phyloP scores from a whole-genome alignment of 2,113 vertebrate genomes.

The Boleophthalmus pectinirostris region DNA sequence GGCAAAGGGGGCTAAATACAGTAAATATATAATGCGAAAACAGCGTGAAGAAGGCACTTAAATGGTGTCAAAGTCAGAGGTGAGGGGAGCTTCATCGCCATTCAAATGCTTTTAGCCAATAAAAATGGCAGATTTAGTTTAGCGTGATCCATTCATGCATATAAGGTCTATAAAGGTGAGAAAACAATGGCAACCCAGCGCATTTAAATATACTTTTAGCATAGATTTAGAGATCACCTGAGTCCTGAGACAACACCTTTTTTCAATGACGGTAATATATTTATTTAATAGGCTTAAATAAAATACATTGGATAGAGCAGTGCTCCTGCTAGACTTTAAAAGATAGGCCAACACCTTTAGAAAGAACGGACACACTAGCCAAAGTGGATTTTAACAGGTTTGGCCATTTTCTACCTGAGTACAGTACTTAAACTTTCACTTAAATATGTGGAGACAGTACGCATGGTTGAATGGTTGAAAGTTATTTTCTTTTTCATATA shows the following conservation, averaged over 20 bases:
- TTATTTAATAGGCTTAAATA: slow-evolving; percentile 60
- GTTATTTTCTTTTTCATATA: neutral
- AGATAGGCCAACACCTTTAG: slow-evolving; percentile 40
- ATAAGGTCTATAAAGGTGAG: slow-evolving; percentile 62
- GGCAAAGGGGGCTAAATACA: slow-evolving; percentile 63
- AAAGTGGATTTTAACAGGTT: slow-evolving; percentile 40
- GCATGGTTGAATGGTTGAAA: neutral
- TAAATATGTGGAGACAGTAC: slow-evolving; percentile 20
- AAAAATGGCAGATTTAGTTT: slow-evolving; percentile 16
- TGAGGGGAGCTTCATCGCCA: slow-evolving; percentile 62
- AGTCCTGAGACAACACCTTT: slow-evolving; percentile 67
- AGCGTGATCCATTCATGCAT: slow-evolving; percentile 30
- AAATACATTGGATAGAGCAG: slow-evolving; percentile 23
- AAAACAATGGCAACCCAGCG: slow-evolving; percentile 64
- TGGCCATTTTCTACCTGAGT: slow-evolving; percentile 26
- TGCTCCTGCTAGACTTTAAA: slow-evolving; percentile 45
- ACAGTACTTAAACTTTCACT: slow-evolving; percentile 31
- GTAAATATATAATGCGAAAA: slow-evolving; percentile 71
- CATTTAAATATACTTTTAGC: slow-evolving; percentile 61
- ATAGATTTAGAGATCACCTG: slow-evolving; percentile 48
- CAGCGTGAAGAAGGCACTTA: slow-evolving; percentile 72
- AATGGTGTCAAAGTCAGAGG: slow-evolving; percentile 68
- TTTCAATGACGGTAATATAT: slow-evolving; percentile 33
- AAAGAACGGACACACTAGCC: slow-evolving; percentile 18
- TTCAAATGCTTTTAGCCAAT: slow-evolving; percentile 75